phyloP scores from a whole-genome alignment of 2,797 vertebrate species.

The Myripristis murdjan region DNA sequence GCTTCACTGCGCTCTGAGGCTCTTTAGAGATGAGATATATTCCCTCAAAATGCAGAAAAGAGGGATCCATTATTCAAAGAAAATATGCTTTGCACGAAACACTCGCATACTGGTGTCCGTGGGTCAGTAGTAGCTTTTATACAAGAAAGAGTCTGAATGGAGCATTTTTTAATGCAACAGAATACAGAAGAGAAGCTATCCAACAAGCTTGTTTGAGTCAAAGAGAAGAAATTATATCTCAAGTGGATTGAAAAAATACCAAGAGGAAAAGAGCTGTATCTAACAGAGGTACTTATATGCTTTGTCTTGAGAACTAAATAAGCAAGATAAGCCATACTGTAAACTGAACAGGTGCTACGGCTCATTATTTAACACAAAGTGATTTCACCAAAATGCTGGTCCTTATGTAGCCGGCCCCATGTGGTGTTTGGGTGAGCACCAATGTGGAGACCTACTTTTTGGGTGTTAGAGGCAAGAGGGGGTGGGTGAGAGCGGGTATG shows the following conservation, averaged over 20 bases:
- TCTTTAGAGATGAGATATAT: slow-evolving; percentile 29
- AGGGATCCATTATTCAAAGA: slow-evolving; percentile 38
- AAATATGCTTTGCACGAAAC: slow-evolving; percentile 46
- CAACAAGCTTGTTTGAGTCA: slow-evolving; percentile 47
- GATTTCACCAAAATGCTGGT: too few species aligned
- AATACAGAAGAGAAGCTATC: slow-evolving; percentile 38
- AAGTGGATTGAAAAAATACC: slow-evolving; percentile 26
- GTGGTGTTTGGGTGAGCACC: too few species aligned
- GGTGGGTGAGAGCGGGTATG: too few species aligned
- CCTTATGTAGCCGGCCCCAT: too few species aligned
- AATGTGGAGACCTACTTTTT: too few species aligned
- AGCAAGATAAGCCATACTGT: not conserved
- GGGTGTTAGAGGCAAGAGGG: too few species aligned
- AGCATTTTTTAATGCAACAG: slow-evolving; percentile 46
- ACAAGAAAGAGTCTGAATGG: slow-evolving; percentile 47
- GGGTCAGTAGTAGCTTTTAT: slow-evolving; percentile 57
- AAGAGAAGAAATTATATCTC: slow-evolving; percentile 53
- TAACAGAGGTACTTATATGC: slow-evolving; percentile 1
- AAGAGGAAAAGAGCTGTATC: slow-evolving; percentile 19
- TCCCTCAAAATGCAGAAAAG: slow-evolving; percentile 44
- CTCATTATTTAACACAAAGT: slow-evolving; percentile 17
- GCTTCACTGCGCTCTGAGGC: slow-evolving; percentile 1
- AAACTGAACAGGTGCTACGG: slow-evolving; percentile 1
- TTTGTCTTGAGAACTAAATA: slow-evolving; percentile 21
- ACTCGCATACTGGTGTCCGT: slow-evolving; percentile 47